Conservation (phyloP, 2,113 vertebrate genomes). For the Pollimyrus isidori region DNA sequence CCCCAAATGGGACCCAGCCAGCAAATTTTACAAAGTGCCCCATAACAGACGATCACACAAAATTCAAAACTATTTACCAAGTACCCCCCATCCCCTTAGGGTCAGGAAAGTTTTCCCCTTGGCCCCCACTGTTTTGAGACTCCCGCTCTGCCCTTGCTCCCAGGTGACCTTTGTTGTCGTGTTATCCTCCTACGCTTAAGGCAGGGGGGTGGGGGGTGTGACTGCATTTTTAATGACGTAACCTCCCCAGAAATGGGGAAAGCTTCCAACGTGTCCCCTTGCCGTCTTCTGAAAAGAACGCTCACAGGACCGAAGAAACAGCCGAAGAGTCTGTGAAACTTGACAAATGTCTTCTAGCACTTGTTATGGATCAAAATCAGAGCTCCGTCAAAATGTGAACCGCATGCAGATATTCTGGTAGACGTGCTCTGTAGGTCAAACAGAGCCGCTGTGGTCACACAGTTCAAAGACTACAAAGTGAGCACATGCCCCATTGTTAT, state of each 20-base stretch:
- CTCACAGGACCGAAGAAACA: neutral
- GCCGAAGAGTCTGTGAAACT: neutral
- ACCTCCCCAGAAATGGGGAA: neutral
- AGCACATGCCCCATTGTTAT: neutral
- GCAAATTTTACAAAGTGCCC: neutral
- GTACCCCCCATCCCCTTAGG: neutral
- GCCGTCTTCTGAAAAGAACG: neutral
- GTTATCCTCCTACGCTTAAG: neutral
- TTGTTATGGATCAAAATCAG: conserved; percentile 11
- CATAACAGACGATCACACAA: neutral
- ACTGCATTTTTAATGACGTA: neutral
- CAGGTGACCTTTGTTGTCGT: neutral
- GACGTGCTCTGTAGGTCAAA: neutral
- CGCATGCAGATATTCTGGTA: neutral
- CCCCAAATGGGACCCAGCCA: neutral
- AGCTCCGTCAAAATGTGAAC: conserved; percentile 7
- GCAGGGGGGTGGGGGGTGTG: neutral
- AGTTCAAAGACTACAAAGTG: conserved; percentile 8
- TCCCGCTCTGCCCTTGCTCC: neutral
- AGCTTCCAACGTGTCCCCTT: neutral
- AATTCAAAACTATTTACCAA: neutral
- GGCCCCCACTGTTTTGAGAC: neutral
- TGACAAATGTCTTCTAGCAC: neutral
- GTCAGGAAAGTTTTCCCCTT: neutral
- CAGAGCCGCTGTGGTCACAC: neutral